Conservation (phyloP, 2,797 vertebrate species). For the Sebastolobus altivelis region DNA sequence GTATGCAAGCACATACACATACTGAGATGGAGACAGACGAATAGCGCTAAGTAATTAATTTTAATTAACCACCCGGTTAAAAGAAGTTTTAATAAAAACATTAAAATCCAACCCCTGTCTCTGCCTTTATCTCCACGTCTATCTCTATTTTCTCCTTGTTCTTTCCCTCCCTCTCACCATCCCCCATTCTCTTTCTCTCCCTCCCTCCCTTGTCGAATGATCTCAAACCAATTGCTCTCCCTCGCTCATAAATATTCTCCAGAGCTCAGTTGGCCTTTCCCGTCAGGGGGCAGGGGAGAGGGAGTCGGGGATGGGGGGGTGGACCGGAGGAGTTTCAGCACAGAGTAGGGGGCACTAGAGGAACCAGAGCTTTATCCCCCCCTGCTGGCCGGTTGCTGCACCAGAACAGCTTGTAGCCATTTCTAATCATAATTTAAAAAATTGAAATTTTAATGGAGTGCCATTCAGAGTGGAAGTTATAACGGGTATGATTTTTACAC, state of each 20-base stretch:
- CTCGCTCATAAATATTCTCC: constrained; percentile 79
- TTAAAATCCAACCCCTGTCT: constrained; percentile 32
- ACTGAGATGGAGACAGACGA: background rate
- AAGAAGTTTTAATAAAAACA: constrained; percentile 52
- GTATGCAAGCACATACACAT: background rate
- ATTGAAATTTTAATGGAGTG: background rate
- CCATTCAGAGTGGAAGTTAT: constrained; percentile 2
- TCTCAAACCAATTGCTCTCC: constrained; percentile 77
- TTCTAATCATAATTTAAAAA: constrained; percentile 9
- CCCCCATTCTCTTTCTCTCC: background rate
- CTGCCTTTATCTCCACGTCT: constrained; percentile 38
- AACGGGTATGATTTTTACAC: constrained; percentile 7
- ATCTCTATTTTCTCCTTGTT: constrained; percentile 25
- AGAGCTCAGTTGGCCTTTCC: constrained; percentile 78
- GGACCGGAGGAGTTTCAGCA: constrained; percentile 27
- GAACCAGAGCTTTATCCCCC: constrained; percentile 57
- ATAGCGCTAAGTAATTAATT: constrained; percentile 19
- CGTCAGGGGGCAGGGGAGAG: constrained; percentile 60
- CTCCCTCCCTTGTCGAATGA: constrained; percentile 57
- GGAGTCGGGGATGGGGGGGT: constrained; percentile 31
- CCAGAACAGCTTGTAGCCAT: constrained; percentile 1
- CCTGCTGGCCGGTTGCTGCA: constrained; percentile 56
- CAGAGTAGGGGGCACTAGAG: constrained; percentile 1
- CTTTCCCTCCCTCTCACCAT: background rate
- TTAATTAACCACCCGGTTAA: constrained; percentile 48